Percentiles rank a stretch among this genome's conserved stretches.
Conservation (phyloP, 2,888 invertebrate species). For the Dexiosoma caninum region DNA sequence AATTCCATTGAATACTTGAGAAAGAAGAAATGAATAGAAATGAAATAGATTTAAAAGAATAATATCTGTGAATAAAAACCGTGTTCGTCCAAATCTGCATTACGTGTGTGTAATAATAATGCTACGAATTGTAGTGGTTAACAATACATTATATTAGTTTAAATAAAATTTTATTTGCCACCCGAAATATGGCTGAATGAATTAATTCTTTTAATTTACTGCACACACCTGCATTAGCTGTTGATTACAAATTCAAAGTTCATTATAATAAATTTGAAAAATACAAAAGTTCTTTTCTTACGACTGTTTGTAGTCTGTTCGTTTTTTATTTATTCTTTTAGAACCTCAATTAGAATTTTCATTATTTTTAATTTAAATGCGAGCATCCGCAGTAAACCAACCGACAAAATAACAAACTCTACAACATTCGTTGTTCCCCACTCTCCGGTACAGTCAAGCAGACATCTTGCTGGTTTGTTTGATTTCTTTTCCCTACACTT, state of each 20-base stretch:
- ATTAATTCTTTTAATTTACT: not conserved
- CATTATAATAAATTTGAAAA: conserved; percentile 42
- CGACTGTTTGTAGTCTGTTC: not conserved
- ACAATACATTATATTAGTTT: not conserved
- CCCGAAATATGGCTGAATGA: too few species aligned
- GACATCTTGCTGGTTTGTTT: conserved; percentile 3
- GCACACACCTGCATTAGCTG: conserved; percentile 37
- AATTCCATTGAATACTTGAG: not conserved
- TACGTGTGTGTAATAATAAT: too few species aligned
- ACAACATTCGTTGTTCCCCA: not conserved
- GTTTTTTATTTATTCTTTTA: conserved; percentile 17
- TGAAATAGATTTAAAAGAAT: conserved; percentile 11
- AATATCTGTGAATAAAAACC: not conserved
- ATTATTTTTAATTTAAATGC: conserved; percentile 61
- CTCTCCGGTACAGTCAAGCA: not conserved
- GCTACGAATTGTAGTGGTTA: too few species aligned
- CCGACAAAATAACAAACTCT: not conserved
- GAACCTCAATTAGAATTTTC: conserved; percentile 58
- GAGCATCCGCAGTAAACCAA: conserved; percentile 55
- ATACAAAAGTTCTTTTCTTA: conserved; percentile 8
- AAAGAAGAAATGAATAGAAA: not conserved
- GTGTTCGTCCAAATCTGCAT: too few species aligned
- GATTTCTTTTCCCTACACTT: not conserved
- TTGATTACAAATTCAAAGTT: conserved; percentile 24
- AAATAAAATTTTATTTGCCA: too few species aligned